Percentiles rank a stretch among this genome's conserved stretches.
Conservation (phyloP, 1,140 invertebrate species). For the Chironomus tepperi region DNA sequence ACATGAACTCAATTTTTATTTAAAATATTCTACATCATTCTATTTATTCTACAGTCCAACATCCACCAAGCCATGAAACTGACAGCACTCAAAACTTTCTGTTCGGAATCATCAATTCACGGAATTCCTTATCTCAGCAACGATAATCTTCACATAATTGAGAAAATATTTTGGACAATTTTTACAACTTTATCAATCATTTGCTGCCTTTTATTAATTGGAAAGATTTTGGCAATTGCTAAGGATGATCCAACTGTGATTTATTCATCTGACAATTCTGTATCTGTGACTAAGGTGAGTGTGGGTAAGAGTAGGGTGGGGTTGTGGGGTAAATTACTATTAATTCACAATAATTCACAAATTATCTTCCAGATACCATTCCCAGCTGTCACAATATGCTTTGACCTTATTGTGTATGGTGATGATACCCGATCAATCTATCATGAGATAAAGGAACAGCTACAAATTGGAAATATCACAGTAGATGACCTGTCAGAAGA, state of each 20-base stretch:
- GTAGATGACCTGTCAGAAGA: background rate
- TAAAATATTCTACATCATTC: too few relatives aligned
- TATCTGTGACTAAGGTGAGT: background rate
- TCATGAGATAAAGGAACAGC: background rate
- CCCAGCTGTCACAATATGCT: background rate
- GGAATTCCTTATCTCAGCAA: background rate
- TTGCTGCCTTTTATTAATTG: background rate
- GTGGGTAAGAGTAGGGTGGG: too few relatives aligned
- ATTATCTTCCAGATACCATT: background rate
- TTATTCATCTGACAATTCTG: background rate
- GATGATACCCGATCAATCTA: background rate
- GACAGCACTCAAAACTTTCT: background rate
- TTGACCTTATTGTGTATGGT: background rate
- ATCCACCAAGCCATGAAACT: too few relatives aligned
- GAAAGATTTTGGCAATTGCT: background rate
- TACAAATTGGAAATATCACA: background rate
- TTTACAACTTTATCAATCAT: background rate
- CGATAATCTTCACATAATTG: background rate
- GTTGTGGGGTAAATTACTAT: too few relatives aligned
- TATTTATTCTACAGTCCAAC: too few relatives aligned
- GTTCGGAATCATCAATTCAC: background rate
- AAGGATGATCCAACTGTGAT: background rate
- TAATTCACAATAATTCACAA: too few relatives aligned
- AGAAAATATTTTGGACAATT: background rate
- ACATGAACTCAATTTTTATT: too few relatives aligned